These are phyloP conservation scores for Sarcophaga caerulescens DNA, from an alignment of 2,888 invertebrate genomes.

Conservation along the genomic window DNA sequence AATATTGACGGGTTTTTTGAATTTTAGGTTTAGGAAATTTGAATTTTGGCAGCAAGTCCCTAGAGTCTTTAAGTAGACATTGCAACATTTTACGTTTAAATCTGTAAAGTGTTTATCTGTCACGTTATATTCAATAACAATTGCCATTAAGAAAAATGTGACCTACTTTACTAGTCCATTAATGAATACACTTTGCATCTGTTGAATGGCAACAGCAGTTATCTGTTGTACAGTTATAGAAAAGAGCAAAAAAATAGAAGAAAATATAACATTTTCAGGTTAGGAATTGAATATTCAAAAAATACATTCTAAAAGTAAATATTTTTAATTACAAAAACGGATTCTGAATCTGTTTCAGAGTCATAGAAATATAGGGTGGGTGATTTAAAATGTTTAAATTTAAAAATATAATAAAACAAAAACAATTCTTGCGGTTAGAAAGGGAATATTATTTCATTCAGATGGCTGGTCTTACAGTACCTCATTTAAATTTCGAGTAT, in stretches of 20 bases:
- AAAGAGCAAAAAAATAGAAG: background rate
- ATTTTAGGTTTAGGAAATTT: no score
- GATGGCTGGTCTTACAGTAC: no score
- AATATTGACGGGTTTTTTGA: background rate
- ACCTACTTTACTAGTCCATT: slow-evolving; percentile 38
- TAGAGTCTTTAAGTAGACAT: no score
- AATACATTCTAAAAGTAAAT: background rate
- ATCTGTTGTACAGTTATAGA: background rate
- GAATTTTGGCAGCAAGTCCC: no score
- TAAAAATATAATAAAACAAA: no score
- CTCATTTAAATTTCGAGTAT: no score
- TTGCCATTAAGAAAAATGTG: slow-evolving; percentile 12
- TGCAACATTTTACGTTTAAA: no score
- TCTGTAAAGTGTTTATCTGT: background rate
- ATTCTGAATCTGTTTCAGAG: no score
- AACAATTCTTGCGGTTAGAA: no score
- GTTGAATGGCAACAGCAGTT: background rate
- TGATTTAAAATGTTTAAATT: no score
- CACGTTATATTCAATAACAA: background rate
- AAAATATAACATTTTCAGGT: background rate
- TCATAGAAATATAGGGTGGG: no score
- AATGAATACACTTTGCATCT: slow-evolving; percentile 31
- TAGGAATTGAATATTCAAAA: background rate
- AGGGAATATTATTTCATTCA: no score
- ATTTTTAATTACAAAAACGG: background rate